Conservation (phyloP, 1,140 invertebrate genomes). For the Archegozetes longisetosus region DNA sequence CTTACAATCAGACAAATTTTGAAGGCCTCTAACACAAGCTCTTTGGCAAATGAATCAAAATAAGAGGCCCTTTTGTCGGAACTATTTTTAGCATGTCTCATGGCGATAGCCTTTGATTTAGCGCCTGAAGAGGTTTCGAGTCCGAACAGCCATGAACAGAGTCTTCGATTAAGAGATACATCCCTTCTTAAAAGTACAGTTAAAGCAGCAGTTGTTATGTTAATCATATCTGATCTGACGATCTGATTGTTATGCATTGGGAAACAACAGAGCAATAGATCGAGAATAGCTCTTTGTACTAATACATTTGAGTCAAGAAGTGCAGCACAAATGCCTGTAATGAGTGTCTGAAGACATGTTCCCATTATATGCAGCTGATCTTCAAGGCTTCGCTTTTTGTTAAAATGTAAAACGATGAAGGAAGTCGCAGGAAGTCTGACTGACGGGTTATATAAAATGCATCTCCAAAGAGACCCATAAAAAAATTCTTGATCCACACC, state of each 20-base stretch:
- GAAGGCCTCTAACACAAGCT: slow-evolving; percentile 34
- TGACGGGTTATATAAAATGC: slow-evolving; percentile 58
- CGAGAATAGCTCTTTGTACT: slow-evolving; percentile 70
- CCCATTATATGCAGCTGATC: slow-evolving; percentile 74
- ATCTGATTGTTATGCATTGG: slow-evolving; percentile 68
- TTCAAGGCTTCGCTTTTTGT: slow-evolving; percentile 60
- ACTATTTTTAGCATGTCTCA: slow-evolving; percentile 24
- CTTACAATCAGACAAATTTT: slow-evolving; percentile 31
- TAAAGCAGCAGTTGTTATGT: slow-evolving; percentile 58
- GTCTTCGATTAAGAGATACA: slow-evolving; percentile 73
- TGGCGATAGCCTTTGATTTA: neutral
- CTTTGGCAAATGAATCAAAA: slow-evolving; percentile 55
- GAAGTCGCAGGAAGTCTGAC: slow-evolving; percentile 69
- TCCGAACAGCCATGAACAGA: slow-evolving; percentile 68
- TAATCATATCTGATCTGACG: slow-evolving; percentile 51
- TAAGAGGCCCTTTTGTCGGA: slow-evolving; percentile 35
- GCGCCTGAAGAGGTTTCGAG: slow-evolving; percentile 32
- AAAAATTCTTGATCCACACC: slow-evolving; percentile 63
- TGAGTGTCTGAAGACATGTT: slow-evolving; percentile 66
- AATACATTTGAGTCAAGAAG: slow-evolving; percentile 64
- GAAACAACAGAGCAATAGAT: slow-evolving; percentile 66
- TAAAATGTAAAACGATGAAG: slow-evolving; percentile 64
- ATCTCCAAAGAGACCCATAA: slow-evolving; percentile 79
- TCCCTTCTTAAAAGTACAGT: slow-evolving; percentile 70
- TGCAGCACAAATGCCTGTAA: slow-evolving; percentile 48